Evolutionary conservation across 2,797 vertebrate genomes (phyloP), one percentile per base, ranked within the genome.

Genomic region (Tachyglossus aculeatus): DNA sequence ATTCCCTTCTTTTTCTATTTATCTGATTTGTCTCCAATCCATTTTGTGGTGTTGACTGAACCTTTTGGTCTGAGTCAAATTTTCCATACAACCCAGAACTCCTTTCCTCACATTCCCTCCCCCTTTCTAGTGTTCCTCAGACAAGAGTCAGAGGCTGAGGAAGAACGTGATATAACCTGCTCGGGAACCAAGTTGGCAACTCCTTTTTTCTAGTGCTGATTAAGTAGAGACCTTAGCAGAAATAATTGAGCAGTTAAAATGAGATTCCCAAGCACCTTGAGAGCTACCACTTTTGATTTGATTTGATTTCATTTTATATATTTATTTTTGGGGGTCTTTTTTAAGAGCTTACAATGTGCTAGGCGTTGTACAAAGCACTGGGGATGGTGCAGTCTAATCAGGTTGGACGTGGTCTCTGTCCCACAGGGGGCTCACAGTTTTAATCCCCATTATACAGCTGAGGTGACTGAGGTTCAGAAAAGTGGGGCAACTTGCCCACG

Each of bases 11-110:
- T 90, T 91, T 89, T 82, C 85, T 85, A 87, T 88, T 91, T 91
- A 93, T 93, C 90, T 91, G 91, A 92, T 91, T 86, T 90, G 91
- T 91, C 82, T 90, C 81, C 68, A 67, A 60, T 89, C 88, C 90
- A 89, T 87, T 90, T 91, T 91, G 90, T 86, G 91, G 88, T 89
- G 78, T 89, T 90, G 89, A 91, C 91, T 78, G 84, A 74, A 80
- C 76, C 48, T 67, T 86, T 61, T 18, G 1, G 57, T 67, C 84
- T 89, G 88, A 92, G 84, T 92, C 81, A 90, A 57, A 82, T 83
- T 92, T 92, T 93, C 91, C 91, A 87, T 86, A 90, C 71, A 89
- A 90, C 88, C 78, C 71, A 52, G 74, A 83, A 74, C 74, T 74
- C 56, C 52, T 76, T 76, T 67, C 32, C 60, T 85, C n/a, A n/a